phyloP scores from a whole-genome alignment of 2,113 vertebrate genomes.

The Sula dactylatra region DNA sequence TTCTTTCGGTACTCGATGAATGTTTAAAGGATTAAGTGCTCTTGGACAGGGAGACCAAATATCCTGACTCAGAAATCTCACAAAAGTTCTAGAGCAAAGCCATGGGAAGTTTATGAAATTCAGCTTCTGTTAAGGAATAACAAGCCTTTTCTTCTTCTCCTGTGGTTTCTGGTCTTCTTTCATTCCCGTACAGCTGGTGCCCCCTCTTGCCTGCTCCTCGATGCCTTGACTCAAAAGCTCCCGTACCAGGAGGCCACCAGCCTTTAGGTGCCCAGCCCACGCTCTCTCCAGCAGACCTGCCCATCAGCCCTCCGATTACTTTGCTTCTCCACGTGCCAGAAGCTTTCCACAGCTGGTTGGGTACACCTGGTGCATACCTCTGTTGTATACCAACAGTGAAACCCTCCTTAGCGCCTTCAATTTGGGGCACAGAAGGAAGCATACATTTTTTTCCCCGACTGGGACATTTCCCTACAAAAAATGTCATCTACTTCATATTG shows the following conservation, averaged over 20 bases:
- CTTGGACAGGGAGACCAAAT: not conserved
- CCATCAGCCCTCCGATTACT: not conserved
- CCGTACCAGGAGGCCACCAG: not conserved
- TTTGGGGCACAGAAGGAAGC: not conserved
- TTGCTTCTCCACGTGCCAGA: not conserved
- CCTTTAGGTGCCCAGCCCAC: not conserved
- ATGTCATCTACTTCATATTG: not conserved
- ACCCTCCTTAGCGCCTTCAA: not conserved
- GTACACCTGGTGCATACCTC: not conserved
- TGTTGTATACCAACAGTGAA: not conserved
- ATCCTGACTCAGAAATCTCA: not conserved
- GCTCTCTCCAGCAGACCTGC: not conserved
- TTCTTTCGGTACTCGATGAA: not conserved
- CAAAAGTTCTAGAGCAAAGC: not conserved
- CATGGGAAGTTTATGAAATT: accelerated
- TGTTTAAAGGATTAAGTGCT: not conserved
- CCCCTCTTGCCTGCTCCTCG: not conserved
- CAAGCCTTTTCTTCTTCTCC: not conserved
- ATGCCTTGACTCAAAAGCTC: not conserved
- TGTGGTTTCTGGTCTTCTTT: not conserved
- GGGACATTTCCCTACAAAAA: not conserved
- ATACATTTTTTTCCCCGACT: not conserved
- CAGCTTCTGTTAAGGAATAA: not conserved
- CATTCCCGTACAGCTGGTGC: not conserved
- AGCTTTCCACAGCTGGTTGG: not conserved